These are phyloP conservation scores for Aradus depressus DNA, from an alignment of 2,888 invertebrate genomes.

Conservation along the genomic window DNA sequence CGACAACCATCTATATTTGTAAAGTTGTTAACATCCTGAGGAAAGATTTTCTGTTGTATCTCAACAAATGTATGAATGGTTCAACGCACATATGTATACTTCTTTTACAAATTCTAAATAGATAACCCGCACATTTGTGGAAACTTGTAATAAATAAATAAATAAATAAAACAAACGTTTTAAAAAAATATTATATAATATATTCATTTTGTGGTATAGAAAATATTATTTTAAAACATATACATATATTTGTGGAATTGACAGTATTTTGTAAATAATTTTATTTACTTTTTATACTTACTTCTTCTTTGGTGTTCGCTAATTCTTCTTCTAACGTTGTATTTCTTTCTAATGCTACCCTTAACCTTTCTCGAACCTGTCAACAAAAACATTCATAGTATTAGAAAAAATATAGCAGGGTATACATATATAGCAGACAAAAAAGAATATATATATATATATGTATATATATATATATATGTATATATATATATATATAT, in stretches of 20 bases:
- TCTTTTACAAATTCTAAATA: background rate
- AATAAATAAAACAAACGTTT: background rate
- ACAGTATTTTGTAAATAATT: no score
- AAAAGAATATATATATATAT: no score
- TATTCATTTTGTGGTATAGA: background rate
- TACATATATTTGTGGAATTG: background rate
- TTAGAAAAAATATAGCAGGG: no score
- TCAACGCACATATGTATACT: no score
- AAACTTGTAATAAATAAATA: background rate
- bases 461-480: no score
- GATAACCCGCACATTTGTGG: background rate
- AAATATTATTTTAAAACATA: background rate
- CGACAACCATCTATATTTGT: no score
- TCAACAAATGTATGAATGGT: no score
- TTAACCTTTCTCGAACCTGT: constrained; percentile 89
- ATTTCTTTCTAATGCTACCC: constrained; percentile 92
- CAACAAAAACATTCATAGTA: no score
- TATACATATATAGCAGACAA: no score
- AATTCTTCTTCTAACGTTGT: constrained; percentile 93
- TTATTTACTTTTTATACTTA: constrained; percentile 46
- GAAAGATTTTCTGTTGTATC: no score
- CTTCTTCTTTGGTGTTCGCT: constrained; percentile 91
- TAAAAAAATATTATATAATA: background rate
- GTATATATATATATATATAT: no score
- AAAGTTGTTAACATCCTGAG: no score